Conservation (phyloP, 2,113 vertebrate genomes). For the Leptobrachium leishanense region DNA sequence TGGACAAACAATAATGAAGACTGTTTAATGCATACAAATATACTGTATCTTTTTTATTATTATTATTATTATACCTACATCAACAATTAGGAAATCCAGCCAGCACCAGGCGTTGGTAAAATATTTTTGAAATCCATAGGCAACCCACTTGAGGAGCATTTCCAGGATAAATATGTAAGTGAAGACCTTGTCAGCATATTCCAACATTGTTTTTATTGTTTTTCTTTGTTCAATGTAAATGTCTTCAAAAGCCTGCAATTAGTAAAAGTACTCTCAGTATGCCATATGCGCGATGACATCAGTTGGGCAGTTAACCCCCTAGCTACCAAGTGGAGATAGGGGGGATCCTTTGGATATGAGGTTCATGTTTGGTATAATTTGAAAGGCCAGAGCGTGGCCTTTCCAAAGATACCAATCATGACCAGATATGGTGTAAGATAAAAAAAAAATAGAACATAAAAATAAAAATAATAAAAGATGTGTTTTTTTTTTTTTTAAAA, state of each 20-base stretch:
- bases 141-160: constrained; percentile 97
- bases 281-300: not conserved
- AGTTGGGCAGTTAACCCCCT: too few species aligned
- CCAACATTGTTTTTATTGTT: constrained; percentile 84
- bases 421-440: too few species aligned
- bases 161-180: constrained; percentile 96
- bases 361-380: too few species aligned
- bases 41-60: not conserved
- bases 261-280: not conserved
- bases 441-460: too few species aligned
- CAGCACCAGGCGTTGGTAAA: constrained; percentile 97
- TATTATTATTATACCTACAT: constrained; percentile 73
- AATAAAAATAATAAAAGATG: too few species aligned
- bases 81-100: constrained; percentile 94
- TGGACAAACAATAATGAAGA: too few species aligned
- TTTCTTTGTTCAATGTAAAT: constrained; percentile 85
- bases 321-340: too few species aligned
- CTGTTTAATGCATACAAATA: not conserved
- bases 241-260: constrained; percentile 90
- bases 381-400: too few species aligned
- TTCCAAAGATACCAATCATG: too few species aligned
- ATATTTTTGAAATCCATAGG: constrained; percentile 94
- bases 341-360: too few species aligned
- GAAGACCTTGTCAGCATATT: constrained; percentile 95
- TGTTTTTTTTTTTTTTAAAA: too few species aligned